Base-by-base conservation (phyloP, 2,888 invertebrate genomes). In the Epirrhoe alternata region DNA sequence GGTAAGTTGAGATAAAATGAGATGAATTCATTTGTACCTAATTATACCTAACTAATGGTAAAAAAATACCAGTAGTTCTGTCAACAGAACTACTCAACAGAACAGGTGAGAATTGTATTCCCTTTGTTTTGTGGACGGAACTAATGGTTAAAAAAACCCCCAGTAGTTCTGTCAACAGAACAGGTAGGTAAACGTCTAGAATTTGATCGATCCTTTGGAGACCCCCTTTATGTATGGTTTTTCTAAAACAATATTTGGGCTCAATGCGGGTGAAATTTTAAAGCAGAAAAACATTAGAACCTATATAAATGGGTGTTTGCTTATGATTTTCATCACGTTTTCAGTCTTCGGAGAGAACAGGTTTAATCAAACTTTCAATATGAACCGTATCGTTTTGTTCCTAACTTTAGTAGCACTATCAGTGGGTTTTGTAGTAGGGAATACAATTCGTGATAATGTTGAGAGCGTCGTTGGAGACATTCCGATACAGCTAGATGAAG, bases 261-360 rank as follows among this genome's bases (percentile, higher is more conserved):
- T 35, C n/a, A n/a, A 67, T 67, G 67, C 67, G 67, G 67, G 67
- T 30, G 51, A 38, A 56, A 63, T 63, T 53, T 56, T 33, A 53
- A 58, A 12, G 47, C 35, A 50, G 55, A n/a, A 31, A 50, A 50
- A 56, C 24, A 24, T 24, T 12, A 17, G 14, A n/a, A n/a, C n/a
- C n/a, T 60, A 31, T 67, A 67, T 33, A 66, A 60, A 31, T 35
- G 49, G 38, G 14, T 7, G 38, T 47, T 61, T 30, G 12, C 30
- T 24, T n/a, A 45, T 7, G 12, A 49, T 56, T 63, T 7, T 52
- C 56, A 63, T 52, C 52, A 63, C 31, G 33, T 30, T 7, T 51
- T 12, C 16, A 42, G 51, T 24, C 33, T 17, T 35, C 47, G 14
- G 45, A 50, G 16, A 54, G 16, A 30, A 61, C 50, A 14, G 51